Base-by-base conservation (phyloP, 2,888 invertebrate genomes). In the Toxonevra muliebris region DNA sequence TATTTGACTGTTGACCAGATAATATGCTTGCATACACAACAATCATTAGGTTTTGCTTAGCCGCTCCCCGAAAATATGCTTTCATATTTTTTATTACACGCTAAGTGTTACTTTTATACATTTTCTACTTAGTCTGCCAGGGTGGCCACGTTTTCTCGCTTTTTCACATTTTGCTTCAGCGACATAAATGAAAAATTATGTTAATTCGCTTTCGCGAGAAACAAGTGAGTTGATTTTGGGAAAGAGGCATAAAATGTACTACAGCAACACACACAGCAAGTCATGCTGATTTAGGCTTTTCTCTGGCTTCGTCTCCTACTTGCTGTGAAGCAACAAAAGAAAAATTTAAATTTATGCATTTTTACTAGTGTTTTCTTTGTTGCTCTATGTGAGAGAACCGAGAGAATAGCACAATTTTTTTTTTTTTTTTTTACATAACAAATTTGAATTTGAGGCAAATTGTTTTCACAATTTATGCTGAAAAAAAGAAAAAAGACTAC, bases 171-270 rank as follows among this genome's bases (percentile, higher is more conserved):
- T 42, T 30, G 54, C 30, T 43, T 48, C 20, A 43, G 60, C 57
- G 64, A 61, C 68, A 65, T 59, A 69, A 66, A 64, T 66, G 61
- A 69, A 64, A 64, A 58, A 69, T 63, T 66, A 64, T 61, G 62
- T 57, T 61, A 67, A 69, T 67, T 59, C 58, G 53, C 53, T 60
- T 65, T 65, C 48, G 50, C 61, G 20, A 61, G 43, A 52, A 53
- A 61, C 42, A 52, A 40, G 10, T 19, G 52, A 19, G 45, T 43
- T 19, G 43, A 43, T 43, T 17, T 11, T 42, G n/a, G n/a, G 52
- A 52, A 61, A 41, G 45, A 45, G 63, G 40, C 55, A 55, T 63
- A 43, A 55, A 55, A 55, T 43, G 54, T 48, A 45, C 19, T 30
- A 17, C 48, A n/a, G 19, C 48, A 40, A 12, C 61, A 20, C 11